Evolutionary conservation across 37 sponge, comb jelly and placozoan species (phyloP).

Genomic region (Theonella swinhoei): DNA sequence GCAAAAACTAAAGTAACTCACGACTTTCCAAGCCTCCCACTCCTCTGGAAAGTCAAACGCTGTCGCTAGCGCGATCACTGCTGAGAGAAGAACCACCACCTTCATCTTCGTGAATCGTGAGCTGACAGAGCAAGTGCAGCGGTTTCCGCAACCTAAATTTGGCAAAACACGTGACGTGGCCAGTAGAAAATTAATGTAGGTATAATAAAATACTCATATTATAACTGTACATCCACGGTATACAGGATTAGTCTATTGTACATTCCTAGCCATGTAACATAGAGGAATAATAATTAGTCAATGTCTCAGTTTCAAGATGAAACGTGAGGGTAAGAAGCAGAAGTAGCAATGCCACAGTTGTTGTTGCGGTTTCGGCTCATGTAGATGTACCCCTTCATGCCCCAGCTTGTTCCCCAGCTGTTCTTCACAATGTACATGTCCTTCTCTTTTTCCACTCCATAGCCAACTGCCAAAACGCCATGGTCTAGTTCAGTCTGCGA

Average conservation of each 20-base stretch:
- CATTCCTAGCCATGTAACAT: no score
- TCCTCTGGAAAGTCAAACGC: conserved; percentile 27
- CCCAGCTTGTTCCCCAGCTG: conserved; percentile 94
- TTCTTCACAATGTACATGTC: conserved; percentile 94
- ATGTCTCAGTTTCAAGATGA: no score
- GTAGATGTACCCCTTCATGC: conserved; percentile 84
- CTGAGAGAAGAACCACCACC: conserved; percentile 3
- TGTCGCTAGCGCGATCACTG: background rate
- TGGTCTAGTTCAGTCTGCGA: conserved; percentile 88
- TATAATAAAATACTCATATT: no score
- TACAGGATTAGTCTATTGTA: no score
- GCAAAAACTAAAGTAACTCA: no score
- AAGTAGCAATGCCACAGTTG: conserved; percentile 90
- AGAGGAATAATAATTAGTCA: no score
- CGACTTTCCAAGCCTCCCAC: conserved; percentile 50
- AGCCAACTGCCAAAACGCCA: conserved; percentile 91
- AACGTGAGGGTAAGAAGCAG: conserved; percentile 86
- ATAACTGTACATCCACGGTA: no score
- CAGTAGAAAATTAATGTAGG: no score
- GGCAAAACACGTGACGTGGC: no score
- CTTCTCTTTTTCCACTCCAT: conserved; percentile 62
- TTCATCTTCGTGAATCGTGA: no score
- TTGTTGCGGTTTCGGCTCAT: conserved; percentile 71
- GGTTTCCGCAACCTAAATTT: no score
- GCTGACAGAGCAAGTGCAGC: no score